Evolutionary conservation across 2,113 vertebrate species (phyloP).

Genomic region (Notechis scutatus): DNA sequence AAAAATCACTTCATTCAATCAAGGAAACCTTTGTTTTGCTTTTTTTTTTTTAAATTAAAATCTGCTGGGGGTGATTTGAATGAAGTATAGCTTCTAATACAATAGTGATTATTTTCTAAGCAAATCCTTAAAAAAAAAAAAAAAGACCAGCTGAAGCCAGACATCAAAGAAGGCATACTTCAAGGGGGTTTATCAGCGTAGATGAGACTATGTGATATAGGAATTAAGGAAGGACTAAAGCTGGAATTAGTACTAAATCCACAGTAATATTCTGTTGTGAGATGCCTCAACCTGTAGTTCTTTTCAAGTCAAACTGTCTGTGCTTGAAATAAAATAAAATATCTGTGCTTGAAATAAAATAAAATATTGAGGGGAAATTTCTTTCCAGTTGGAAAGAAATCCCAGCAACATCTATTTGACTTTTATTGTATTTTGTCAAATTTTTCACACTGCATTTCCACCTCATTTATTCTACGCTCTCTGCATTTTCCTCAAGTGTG

Average conservation of each 20-base stretch:
- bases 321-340: constrained; percentile 57
- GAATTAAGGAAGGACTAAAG: constrained; percentile 62
- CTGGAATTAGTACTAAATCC: constrained; percentile 66
- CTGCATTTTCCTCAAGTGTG: not conserved
- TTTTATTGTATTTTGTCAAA: constrained; percentile 2
- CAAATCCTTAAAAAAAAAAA: constrained; percentile 44
- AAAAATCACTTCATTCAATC: constrained; percentile 20
- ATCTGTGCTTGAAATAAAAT: constrained; percentile 45
- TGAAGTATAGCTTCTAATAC: constrained; percentile 45
- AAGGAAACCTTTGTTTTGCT: constrained; percentile 22
- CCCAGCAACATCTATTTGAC: not conserved
- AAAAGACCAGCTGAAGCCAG: constrained; percentile 37
- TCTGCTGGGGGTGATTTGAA: constrained; percentile 37
- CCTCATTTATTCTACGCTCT: not conserved
- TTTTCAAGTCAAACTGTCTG: constrained; percentile 47
- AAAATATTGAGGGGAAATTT: constrained; percentile 37
- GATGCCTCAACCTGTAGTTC: constrained; percentile 40
- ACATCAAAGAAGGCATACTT: constrained; percentile 54
- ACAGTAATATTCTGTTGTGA: constrained; percentile 64
- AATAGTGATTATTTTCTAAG: constrained; percentile 44
- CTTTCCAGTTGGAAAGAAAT: constrained; percentile 48
- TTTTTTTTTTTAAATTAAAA: constrained; percentile 45
- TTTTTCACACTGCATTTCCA: not conserved
- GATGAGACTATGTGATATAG: constrained; percentile 59
- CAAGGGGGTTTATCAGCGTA: constrained; percentile 52